A percentile compares a stretch with the other conserved stretches of the same genome.
Evolutionary conservation across 2,888 invertebrate species (phyloP).

Genomic region (Galerucella pusilla): DNA sequence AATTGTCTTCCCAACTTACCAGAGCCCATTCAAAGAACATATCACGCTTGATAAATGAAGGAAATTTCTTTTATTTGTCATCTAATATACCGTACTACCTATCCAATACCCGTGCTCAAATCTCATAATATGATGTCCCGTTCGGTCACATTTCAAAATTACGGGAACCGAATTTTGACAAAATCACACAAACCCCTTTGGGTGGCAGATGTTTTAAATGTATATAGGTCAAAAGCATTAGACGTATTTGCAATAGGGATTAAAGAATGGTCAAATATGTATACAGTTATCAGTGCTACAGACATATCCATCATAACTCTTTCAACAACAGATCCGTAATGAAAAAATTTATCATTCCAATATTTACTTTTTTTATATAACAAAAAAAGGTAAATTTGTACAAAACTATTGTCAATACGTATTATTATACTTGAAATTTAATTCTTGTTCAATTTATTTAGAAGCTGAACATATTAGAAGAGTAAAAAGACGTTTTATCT

Average conservation of each 20-base stretch:
- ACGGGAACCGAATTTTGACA: constrained; percentile 47
- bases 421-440: too few relatives aligned
- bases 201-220: constrained; percentile 52
- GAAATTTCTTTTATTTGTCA: constrained; percentile 34
- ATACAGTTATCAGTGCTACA: constrained; percentile 60
- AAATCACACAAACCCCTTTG: constrained; percentile 53
- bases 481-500: too few relatives aligned
- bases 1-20: constrained; percentile 23
- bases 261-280: constrained; percentile 57
- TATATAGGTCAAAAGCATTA: constrained; percentile 59
- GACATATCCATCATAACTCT: constrained; percentile 63
- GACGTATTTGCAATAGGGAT: constrained; percentile 59
- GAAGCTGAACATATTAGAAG: too few relatives aligned
- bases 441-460: too few relatives aligned
- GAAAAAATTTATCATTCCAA: neutral
- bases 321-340: constrained; percentile 53
- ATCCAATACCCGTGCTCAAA: constrained; percentile 26
- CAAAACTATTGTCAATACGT: too few relatives aligned
- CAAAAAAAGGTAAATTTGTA: too few relatives aligned
- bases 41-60: constrained; percentile 41
- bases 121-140: constrained; percentile 39
- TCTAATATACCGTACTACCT: constrained; percentile 45
- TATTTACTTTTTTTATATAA: neutral
- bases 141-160: constrained; percentile 44
- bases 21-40: constrained; percentile 11